Base-by-base conservation (phyloP, 53 echinoderm and acorn worm species). In the Antedon mediterranea region DNA sequence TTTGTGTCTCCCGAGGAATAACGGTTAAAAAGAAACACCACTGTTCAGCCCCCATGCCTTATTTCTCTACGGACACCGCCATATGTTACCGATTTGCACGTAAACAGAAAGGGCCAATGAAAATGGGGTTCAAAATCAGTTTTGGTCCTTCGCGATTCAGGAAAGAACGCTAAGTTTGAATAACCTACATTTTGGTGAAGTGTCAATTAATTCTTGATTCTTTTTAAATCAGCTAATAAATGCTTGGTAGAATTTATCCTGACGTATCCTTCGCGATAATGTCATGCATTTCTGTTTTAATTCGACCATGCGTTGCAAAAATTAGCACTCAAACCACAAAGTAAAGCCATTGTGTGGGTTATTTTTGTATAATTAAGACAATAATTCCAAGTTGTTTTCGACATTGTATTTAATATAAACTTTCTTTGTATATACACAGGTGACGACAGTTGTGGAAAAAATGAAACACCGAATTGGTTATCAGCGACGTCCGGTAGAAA, bases 401-500 rank as follows among this genome's bases (percentile, higher is more conserved):
- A 37, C 37, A 37, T 37, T 37, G 37, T 37, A 11, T 37, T 37
- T n/a, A n/a, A n/a, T n/a, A n/a, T n/a, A n/a, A n/a, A n/a, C n/a
- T n/a, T n/a, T n/a, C n/a, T n/a, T n/a, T n/a, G 37, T 37, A 11
- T 37, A 37, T 37, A 6, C 37, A 37, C 37, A 37, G 37, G 37
- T 6, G 37, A 37, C 11, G 37, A 37, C 4, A 37, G 37, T 37
- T 37, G 37, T 37, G 37, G 37, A 37, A 80, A 81, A 43, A 78
- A 77, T n/a, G 89, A 89, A 71, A 75, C 89, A 8, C 94, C 94
- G 28, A 88, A 72, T 37, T 94, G 94, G 94, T 79, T 94, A 11
- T 88, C 90, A 29, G 90, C 94, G 8, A 91, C 94, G 5, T 91
- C 94, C n/a, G 94, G 94, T 23, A 81, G 94, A 28, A 94, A 94